Base-by-base conservation (phyloP, 2,113 vertebrate species). In the Lota lota region DNA sequence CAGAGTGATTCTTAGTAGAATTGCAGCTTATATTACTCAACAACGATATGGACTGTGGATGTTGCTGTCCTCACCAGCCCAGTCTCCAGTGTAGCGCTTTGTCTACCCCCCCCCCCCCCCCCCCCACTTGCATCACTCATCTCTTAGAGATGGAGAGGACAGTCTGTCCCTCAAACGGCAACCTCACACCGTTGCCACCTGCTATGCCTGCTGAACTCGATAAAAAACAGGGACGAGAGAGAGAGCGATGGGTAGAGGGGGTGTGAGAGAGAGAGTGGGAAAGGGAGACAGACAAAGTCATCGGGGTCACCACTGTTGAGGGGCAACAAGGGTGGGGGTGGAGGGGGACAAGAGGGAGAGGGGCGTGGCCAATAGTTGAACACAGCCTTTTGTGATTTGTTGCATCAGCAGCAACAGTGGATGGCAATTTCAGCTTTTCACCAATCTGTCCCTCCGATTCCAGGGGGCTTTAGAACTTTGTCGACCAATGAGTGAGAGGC, bases 191-290 rank as follows among this genome's bases (percentile, higher is more conserved):
- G 16, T 14, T 22, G 61, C 66, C 57, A 60, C 20, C 36, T 50
- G 66, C 36, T 18, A 40, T 11, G 15, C 65, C 56, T 19, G 21
- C 18, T 11, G 14, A 17, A 12, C 28, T 12, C 58, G 33, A 60
- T 56, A 47, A 47, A 20, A 57, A 61, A 22, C 36, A 53, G 59
- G 17, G 57, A 67, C 28, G 51, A 78, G 58, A 63, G 66, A 64
- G 47, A 59, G 66, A 60, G 47, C 17, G 33, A 47, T 24, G 40
- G 12, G 59, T 1, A 57, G 54, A 57, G 54, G n/a, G 10, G 20
- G 57, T 66, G 51, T 77, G 58, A 63, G 66, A 66, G 40, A 63
- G 68, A 40, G 2, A 62, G n/a, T 16, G 15, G 1, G 17, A 5
- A 22, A 22, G 33, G 15, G 47, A 22, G 22, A 14, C 15, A 22